Evolutionary conservation across 2,113 vertebrate species (phyloP).

Genomic region (Apteryx mantelli): DNA sequence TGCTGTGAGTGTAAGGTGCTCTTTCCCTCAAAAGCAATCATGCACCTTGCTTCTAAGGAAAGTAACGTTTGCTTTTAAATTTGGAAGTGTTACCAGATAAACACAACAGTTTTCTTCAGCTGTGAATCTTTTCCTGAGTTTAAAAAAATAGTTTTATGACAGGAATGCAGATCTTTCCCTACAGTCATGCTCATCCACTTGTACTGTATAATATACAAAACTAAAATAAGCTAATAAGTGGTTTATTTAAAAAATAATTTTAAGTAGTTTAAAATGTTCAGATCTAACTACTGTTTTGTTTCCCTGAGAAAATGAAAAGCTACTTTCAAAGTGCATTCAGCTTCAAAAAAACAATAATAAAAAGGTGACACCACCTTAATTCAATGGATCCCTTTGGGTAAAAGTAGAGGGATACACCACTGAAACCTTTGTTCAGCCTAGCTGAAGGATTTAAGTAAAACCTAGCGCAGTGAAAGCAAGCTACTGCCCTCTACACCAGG

Average conservation of each 20-base stretch:
- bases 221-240: not conserved
- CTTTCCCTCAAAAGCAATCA: slow-evolving; percentile 10
- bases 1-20: slow-evolving; percentile 12
- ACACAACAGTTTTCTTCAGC: not conserved
- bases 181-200: not conserved
- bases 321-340: not conserved
- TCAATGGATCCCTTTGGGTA: not conserved
- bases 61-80: slow-evolving; percentile 21
- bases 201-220: not conserved
- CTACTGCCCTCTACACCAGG: not conserved
- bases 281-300: not conserved
- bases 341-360: not conserved
- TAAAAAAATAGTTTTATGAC: not conserved
- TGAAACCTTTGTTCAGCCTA: not conserved
- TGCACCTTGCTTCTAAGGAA: slow-evolving; percentile 25
- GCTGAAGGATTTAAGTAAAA: not conserved
- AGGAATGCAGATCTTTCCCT: not conserved
- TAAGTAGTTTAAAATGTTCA: not conserved
- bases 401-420: not conserved
- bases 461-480: not conserved
- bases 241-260: not conserved
- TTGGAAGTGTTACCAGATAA: not conserved
- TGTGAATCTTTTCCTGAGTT: not conserved
- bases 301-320: not conserved
- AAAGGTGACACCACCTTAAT: not conserved